These are phyloP conservation scores for Atherix ibis DNA, from an alignment of 2,888 invertebrate genomes.

Conservation along the genomic window DNA sequence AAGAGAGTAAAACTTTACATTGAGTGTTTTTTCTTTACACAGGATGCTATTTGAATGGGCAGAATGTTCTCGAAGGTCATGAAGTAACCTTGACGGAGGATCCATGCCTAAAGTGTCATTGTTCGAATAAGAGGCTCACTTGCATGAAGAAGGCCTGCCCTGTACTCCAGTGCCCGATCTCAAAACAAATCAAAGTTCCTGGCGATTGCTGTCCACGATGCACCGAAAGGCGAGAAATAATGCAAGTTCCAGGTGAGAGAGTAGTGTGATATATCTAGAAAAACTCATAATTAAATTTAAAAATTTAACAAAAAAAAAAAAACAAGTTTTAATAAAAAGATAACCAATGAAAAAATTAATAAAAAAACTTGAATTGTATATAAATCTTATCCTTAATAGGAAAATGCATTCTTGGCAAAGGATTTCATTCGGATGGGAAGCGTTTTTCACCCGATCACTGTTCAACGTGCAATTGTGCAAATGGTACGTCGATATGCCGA, in stretches of 20 bases:
- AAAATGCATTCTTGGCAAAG: slow-evolving; percentile 55
- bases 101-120: slow-evolving; percentile 73
- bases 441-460: slow-evolving; percentile 58
- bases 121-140: slow-evolving; percentile 50
- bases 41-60: slow-evolving; percentile 74
- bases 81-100: slow-evolving; percentile 70
- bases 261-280: too few relatives aligned
- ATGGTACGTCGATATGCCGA: slow-evolving; percentile 64
- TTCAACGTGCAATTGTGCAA: slow-evolving; percentile 68
- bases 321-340: too few relatives aligned
- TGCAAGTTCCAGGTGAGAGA: slow-evolving; percentile 23
- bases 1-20: too few relatives aligned
- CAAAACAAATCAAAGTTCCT: slow-evolving; percentile 49
- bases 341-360: too few relatives aligned
- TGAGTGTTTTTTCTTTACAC: too few relatives aligned
- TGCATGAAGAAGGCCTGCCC: slow-evolving; percentile 80
- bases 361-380: too few relatives aligned
- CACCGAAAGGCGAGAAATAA: slow-evolving; percentile 32
- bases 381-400: too few relatives aligned
- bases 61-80: slow-evolving; percentile 61
- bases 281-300: too few relatives aligned
- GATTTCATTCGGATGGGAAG: slow-evolving; percentile 45
- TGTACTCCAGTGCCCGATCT: slow-evolving; percentile 64
- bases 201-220: slow-evolving; percentile 63
- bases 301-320: too few relatives aligned